Evolutionary conservation across 2,113 vertebrate species (phyloP).

Genomic region (Catharus bicknelli): DNA sequence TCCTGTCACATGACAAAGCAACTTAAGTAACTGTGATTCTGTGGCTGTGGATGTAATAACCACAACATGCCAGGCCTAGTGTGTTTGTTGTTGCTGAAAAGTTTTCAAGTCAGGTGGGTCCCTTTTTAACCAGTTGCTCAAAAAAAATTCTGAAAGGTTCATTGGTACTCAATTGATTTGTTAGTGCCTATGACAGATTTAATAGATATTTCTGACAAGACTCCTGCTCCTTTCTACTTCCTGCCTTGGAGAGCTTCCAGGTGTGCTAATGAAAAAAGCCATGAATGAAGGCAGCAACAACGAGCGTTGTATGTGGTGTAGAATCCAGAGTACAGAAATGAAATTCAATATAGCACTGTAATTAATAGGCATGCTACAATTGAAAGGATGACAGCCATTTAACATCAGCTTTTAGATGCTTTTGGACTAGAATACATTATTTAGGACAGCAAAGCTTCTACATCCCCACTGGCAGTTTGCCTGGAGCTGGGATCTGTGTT

Average conservation of each 20-base stretch:
- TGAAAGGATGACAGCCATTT: neutral
- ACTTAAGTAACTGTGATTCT: neutral
- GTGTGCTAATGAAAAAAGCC: conserved; percentile 43
- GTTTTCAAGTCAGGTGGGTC: neutral
- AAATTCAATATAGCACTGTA: neutral
- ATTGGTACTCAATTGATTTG: conserved; percentile 63
- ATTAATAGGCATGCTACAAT: neutral
- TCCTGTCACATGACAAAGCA: neutral
- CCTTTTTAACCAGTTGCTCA: conserved; percentile 36
- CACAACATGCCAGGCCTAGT: neutral
- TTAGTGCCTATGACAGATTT: conserved; percentile 50
- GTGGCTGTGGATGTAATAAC: neutral
- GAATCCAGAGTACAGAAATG: neutral
- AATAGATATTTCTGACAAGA: conserved; percentile 66
- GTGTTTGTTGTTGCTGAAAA: neutral
- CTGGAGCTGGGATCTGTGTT: neutral
- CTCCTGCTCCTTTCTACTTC: conserved; percentile 35
- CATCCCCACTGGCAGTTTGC: neutral
- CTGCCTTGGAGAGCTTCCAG: conserved; percentile 64
- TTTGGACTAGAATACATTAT: neutral
- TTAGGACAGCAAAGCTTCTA: neutral
- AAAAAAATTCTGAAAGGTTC: conserved; percentile 47
- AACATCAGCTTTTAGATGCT: neutral
- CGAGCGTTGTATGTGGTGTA: neutral
- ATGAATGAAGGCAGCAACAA: neutral